Conservation (phyloP, 2,888 invertebrate genomes). For the Erpobdella octoculata region DNA sequence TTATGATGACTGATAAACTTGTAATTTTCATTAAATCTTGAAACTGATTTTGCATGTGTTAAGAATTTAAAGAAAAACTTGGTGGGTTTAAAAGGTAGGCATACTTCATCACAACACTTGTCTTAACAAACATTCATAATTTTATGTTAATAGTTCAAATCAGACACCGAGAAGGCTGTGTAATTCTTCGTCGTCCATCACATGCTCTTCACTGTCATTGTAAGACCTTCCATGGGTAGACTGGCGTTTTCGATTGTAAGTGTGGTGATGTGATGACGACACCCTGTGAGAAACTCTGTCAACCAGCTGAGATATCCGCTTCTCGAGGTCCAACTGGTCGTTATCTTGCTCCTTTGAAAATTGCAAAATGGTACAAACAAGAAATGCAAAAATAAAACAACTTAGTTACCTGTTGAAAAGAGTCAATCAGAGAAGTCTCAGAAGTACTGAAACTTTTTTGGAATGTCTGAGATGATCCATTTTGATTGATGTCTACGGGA, state of each 20-base stretch:
- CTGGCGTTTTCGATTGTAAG: not conserved
- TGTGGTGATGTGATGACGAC: not conserved
- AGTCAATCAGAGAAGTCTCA: not conserved
- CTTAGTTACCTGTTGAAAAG: no score
- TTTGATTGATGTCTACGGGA: not conserved
- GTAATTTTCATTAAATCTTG: no score
- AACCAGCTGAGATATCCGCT: constrained; percentile 3
- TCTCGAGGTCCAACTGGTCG: constrained; percentile 4
- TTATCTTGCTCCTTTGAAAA: not conserved
- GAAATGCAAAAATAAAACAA: no score
- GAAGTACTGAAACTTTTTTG: not conserved
- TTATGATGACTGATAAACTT: constrained; percentile 3
- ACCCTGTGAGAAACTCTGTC: not conserved
- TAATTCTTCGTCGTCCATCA: constrained; percentile 40
- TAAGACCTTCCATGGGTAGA: not conserved
- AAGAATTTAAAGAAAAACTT: not conserved
- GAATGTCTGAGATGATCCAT: not conserved
- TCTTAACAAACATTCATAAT: no score
- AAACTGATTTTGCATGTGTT: not conserved
- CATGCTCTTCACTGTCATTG: constrained; percentile 35
- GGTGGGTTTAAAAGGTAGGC: no score
- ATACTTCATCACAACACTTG: no score
- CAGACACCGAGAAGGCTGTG: constrained; percentile 38
- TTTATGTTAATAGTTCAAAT: constrained; percentile 6
- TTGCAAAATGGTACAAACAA: no score